phyloP scores from a whole-genome alignment of 2,113 vertebrate genomes.

The Corythaixoides concolor region DNA sequence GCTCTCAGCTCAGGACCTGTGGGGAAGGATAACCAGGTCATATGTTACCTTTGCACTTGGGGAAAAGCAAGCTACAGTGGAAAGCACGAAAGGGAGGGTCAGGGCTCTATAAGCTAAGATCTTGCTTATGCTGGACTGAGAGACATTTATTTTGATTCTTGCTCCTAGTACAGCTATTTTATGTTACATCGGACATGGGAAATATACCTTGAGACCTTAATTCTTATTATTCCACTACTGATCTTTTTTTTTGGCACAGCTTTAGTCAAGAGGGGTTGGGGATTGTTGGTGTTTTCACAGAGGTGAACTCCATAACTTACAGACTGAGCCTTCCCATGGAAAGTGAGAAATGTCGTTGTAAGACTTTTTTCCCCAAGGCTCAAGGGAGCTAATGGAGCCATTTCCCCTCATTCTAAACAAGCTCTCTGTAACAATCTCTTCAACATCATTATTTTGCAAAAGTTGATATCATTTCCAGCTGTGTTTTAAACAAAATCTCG shows the following conservation, averaged over 20 bases:
- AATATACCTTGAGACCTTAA: not conserved
- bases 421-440: not conserved
- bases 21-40: not conserved
- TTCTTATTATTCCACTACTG: not conserved
- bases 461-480: not conserved
- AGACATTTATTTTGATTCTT: not conserved
- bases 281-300: not conserved
- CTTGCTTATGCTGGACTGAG: not conserved
- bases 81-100: not conserved
- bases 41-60: not conserved
- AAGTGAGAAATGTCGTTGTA: not conserved
- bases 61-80: not conserved
- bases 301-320: not conserved
- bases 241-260: not conserved
- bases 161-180: not conserved
- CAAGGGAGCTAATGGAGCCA: not conserved
- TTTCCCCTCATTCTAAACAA: not conserved
- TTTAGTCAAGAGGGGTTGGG: not conserved
- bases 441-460: not conserved
- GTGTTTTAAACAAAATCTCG: not conserved
- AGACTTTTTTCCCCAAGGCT: not conserved
- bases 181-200: not conserved
- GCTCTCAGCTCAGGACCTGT: not conserved
- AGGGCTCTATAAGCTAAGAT: not conserved
- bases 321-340: not conserved